These are phyloP conservation scores for Fissipunctia ypsillon DNA, from an alignment of 2,888 invertebrate species.

Conservation along the genomic window DNA sequence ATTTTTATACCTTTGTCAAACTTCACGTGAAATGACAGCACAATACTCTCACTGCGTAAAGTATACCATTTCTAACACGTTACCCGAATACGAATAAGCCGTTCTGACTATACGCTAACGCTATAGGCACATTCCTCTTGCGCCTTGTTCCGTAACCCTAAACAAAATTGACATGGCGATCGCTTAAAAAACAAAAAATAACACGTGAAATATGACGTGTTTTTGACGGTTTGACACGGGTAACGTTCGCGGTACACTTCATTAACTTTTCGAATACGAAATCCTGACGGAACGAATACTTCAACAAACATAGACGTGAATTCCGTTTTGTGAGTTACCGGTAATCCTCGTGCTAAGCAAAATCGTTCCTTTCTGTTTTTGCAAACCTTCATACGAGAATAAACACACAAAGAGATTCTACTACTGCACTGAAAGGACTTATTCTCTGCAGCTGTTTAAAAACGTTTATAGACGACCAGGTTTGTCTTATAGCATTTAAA, in stretches of 20 bases:
- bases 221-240: slow-evolving; percentile 88
- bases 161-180: slow-evolving; percentile 81
- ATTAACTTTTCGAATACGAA: slow-evolving; percentile 83
- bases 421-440: slow-evolving; percentile 21
- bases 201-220: slow-evolving; percentile 85
- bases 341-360: slow-evolving; percentile 61
- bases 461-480: not conserved
- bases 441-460: slow-evolving; percentile 15
- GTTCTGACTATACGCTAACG: slow-evolving; percentile 1
- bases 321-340: slow-evolving; percentile 65
- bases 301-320: slow-evolving; percentile 66
- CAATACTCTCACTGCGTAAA: slow-evolving; percentile 61
- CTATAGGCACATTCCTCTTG: slow-evolving; percentile 56
- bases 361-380: slow-evolving; percentile 64
- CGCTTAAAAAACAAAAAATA: slow-evolving; percentile 77
- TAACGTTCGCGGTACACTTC: slow-evolving; percentile 85
- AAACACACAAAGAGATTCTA: slow-evolving; percentile 69
- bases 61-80: slow-evolving; percentile 62
- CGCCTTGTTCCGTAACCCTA: slow-evolving; percentile 74
- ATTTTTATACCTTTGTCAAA: slow-evolving; percentile 82
- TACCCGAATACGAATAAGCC: slow-evolving; percentile 55
- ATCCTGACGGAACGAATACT: slow-evolving; percentile 69
- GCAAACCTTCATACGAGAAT: slow-evolving; percentile 66
- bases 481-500: slow-evolving; percentile 1
- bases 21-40: slow-evolving; percentile 79